phyloP scores from a whole-genome alignment of 35 echinoderm and acorn worm species.

The Apostichopus japonicus region DNA sequence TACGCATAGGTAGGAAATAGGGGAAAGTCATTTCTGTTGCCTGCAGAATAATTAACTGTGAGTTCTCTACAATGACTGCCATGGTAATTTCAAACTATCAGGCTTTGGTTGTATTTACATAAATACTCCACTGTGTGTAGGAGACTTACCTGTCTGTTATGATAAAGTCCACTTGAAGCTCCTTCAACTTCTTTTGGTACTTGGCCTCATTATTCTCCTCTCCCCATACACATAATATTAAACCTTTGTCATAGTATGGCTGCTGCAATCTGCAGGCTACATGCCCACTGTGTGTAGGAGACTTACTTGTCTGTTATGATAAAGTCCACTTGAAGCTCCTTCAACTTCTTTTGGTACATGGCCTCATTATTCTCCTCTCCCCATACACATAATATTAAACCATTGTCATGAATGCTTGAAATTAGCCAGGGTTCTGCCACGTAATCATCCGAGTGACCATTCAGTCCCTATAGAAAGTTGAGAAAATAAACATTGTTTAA shows the following conservation, averaged over 20 bases:
- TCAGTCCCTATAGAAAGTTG: not conserved
- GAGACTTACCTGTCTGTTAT: slow-evolving; percentile 27
- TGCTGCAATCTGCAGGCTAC: no score
- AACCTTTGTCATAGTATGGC: not conserved
- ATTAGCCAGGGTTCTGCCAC: not conserved
- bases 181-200: not conserved
- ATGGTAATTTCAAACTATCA: no score
- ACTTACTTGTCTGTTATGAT: slow-evolving; percentile 26
- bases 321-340: not conserved
- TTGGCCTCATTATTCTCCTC: not conserved
- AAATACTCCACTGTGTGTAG: no score
- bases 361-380: slow-evolving; percentile 20
- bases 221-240: slow-evolving; percentile 9
- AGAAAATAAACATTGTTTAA: no score
- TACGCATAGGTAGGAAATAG: no score
- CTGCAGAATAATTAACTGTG: no score
- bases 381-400: not conserved
- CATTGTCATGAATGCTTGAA: not conserved
- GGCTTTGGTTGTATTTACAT: no score
- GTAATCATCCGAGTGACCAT: slow-evolving; percentile 25
- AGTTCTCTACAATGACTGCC: no score
- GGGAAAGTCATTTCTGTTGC: no score
- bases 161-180: not conserved
- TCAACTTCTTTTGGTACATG: not conserved
- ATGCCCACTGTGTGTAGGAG: no score